Base-by-base conservation (phyloP, 2,113 vertebrate species). In the Chamaetylas fuelleborni region DNA sequence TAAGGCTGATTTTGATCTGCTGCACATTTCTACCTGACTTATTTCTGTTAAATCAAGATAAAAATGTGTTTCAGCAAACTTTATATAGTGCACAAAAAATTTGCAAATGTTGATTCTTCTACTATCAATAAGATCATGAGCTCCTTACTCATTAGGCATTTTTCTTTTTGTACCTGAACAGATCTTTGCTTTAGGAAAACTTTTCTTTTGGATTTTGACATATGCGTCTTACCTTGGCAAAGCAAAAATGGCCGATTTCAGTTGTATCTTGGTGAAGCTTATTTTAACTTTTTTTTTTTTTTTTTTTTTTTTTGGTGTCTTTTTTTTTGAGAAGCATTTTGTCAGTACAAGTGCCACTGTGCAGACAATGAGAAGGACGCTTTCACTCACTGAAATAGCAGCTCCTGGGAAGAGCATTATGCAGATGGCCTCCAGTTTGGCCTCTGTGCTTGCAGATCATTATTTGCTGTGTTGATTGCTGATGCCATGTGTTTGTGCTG, bases 401-500 rank as follows among this genome's bases (percentile, higher is more conserved):
- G 43, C 53, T 93, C 29, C 56, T 34, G 28, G 43, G 84, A 87
- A 79, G 2, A 64, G 19, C 73, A 25, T 73, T 81, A 31, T 71
- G 72, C 72, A 67, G 60, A 86, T 71, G 72, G 77, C 42, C 56
- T 91, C 12, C n/a, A 51, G 85, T 74, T 81, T 42, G 64, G 48
- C 33, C 65, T 78, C 69, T 84, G 77, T 92, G 24, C 70, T 60
- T 54, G 29, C 60, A 95, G 86, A 40, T 94, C 81, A 78, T 91
- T 91, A 74, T 81, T 56, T 56, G 51, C 56, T 54, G 57, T 51
- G 72, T 16, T 1, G 8, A 12, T 64, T 58, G 87, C 83, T 67
- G 25, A 6, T 54, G 73, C 83, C 88, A 42, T 93, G 76, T 92
- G 93, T 92, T 86, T 57, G 61, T 56, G 58, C 48, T 86, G 91